Conservation (phyloP, 1,140 invertebrate genomes). For the Drosophila teissieri region DNA sequence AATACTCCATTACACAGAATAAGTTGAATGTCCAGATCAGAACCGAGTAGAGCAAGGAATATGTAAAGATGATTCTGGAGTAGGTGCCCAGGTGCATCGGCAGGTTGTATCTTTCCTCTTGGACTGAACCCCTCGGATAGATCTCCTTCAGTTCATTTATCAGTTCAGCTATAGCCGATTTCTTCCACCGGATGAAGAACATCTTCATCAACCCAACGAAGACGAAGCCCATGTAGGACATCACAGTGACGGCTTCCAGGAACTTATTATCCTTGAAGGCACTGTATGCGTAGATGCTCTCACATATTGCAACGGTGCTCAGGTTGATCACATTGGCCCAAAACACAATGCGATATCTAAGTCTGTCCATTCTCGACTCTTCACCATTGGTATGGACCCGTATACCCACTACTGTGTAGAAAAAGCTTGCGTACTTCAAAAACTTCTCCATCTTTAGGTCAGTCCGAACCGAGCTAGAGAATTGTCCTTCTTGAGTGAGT, state of each 20-base stretch:
- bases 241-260: conserved; percentile 57
- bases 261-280: conserved; percentile 29
- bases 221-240: conserved; percentile 70
- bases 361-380: not conserved
- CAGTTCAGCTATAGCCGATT: conserved; percentile 32
- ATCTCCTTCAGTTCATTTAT: conserved; percentile 44
- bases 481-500: not conserved
- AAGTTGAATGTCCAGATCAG: conserved; percentile 78
- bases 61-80: conserved; percentile 42
- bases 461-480: not conserved
- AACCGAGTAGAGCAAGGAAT: conserved; percentile 55
- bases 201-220: conserved; percentile 64
- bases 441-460: conserved; percentile 39
- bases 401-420: conserved; percentile 52
- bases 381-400: conserved; percentile 31
- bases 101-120: conserved; percentile 40
- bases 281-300: conserved; percentile 40
- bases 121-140: conserved; percentile 34
- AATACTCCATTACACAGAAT: conserved; percentile 47
- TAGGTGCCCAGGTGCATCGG: conserved; percentile 37
- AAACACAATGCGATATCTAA: conserved; percentile 30
- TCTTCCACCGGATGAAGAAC: conserved; percentile 47
- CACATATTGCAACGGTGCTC: not conserved
- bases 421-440: conserved; percentile 60
- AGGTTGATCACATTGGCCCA: conserved; percentile 49